These are phyloP conservation scores for Venustoraphidia nigricollis DNA, from an alignment of 2,888 invertebrate genomes.

Conservation along the genomic window DNA sequence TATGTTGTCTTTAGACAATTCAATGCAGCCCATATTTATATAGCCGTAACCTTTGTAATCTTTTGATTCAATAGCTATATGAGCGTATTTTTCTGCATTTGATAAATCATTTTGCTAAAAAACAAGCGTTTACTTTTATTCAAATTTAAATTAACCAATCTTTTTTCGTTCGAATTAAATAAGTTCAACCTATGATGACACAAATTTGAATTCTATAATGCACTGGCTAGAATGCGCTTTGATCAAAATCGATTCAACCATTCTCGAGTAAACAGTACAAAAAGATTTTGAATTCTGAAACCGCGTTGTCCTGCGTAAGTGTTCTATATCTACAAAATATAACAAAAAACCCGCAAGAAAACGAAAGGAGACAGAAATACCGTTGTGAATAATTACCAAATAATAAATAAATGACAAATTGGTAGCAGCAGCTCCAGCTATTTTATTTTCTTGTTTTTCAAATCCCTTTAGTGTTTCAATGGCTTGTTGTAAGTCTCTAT, in stretches of 20 bases:
- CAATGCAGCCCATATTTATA: slow-evolving; percentile 74
- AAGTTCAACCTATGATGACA: background rate
- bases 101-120: slow-evolving; percentile 61
- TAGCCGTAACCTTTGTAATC: slow-evolving; percentile 67
- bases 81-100: slow-evolving; percentile 62
- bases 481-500: slow-evolving; percentile 64
- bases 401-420: slow-evolving; percentile 76
- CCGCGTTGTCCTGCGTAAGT: background rate
- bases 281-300: no score
- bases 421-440: slow-evolving; percentile 69
- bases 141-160: slow-evolving; percentile 1
- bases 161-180: background rate
- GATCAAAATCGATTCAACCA: no score
- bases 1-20: slow-evolving; percentile 49
- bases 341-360: background rate
- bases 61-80: slow-evolving; percentile 56
- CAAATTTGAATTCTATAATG: no score
- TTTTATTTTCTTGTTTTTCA: slow-evolving; percentile 71
- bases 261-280: no score
- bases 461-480: slow-evolving; percentile 73
- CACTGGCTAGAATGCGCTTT: no score
- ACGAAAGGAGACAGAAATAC: no score
- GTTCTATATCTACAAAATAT: background rate
- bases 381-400: slow-evolving; percentile 28
- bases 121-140: slow-evolving; percentile 7